phyloP scores from a whole-genome alignment of 2,888 invertebrate species.

The Microplitis deprimator region DNA sequence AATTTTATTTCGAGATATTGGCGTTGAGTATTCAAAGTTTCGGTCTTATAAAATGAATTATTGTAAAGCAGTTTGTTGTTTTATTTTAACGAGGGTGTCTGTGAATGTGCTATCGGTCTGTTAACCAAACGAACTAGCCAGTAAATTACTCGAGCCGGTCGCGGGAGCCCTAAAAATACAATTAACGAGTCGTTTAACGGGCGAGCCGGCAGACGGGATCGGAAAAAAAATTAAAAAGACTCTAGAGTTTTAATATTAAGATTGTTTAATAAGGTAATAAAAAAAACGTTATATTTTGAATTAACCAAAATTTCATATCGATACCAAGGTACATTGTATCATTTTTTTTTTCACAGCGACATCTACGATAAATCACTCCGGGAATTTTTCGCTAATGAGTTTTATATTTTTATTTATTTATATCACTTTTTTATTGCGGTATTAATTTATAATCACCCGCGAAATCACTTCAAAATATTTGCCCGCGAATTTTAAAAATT shows the following conservation, averaged over 20 bases:
- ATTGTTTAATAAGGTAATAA: slow-evolving; percentile 15
- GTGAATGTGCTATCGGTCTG: slow-evolving; percentile 63
- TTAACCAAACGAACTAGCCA: slow-evolving; percentile 66
- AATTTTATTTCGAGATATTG: too few species aligned
- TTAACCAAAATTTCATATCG: slow-evolving; percentile 67
- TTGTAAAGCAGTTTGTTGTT: slow-evolving; percentile 49
- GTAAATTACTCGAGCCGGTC: slow-evolving; percentile 63
- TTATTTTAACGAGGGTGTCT: slow-evolving; percentile 69
- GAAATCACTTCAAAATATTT: too few species aligned
- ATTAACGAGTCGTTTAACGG: slow-evolving; percentile 66
- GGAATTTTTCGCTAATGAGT: slow-evolving; percentile 48
- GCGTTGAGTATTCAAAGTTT: background rate
- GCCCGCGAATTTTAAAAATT: too few species aligned
- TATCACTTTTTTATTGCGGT: slow-evolving; percentile 27
- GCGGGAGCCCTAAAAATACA: slow-evolving; percentile 67
- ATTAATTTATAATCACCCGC: too few species aligned
- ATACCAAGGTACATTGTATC: slow-evolving; percentile 27
- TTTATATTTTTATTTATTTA: slow-evolving; percentile 39
- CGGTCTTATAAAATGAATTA: slow-evolving; percentile 17
- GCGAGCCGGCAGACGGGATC: slow-evolving; percentile 48
- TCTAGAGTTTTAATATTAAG: background rate
- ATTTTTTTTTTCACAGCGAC: slow-evolving; percentile 18
- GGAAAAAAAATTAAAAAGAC: slow-evolving; percentile 11
- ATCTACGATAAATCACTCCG: slow-evolving; percentile 15
- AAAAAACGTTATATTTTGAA: slow-evolving; percentile 54